Evolutionary conservation across 2,888 invertebrate species (phyloP).

Genomic region (Stomorhina lunata): DNA sequence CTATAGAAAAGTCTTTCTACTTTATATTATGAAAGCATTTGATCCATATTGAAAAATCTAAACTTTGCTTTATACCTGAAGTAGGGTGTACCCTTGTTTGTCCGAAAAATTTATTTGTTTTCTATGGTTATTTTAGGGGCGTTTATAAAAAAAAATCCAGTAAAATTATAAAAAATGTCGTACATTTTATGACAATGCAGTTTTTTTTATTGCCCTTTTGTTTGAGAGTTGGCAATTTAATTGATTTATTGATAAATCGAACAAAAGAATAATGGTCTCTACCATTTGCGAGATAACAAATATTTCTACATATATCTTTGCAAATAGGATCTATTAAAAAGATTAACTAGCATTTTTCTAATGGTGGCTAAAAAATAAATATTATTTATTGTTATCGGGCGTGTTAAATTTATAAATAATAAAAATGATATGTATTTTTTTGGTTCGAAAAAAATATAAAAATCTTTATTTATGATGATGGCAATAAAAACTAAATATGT

Average conservation of each 20-base stretch:
- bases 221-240: constrained; percentile 20
- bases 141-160: constrained; percentile 9
- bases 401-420: constrained; percentile 32
- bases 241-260: constrained; percentile 29
- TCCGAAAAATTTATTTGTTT: constrained; percentile 39
- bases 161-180: constrained; percentile 9
- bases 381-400: constrained; percentile 42
- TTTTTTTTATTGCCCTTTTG: not conserved
- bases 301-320: not conserved
- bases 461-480: constrained; percentile 46
- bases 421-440: not conserved
- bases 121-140: constrained; percentile 43
- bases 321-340: not conserved
- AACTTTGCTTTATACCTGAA: too few relatives aligned
- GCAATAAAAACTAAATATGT: not conserved
- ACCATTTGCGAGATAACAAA: not conserved
- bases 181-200: constrained; percentile 27
- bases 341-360: constrained; percentile 13
- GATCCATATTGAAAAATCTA: too few relatives aligned
- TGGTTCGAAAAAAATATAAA: constrained; percentile 11
- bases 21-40: too few relatives aligned
- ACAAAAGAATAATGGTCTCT: not conserved
- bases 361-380: constrained; percentile 4
- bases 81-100: not conserved
- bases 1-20: too few relatives aligned